Conservation (phyloP, 2,888 invertebrate species). For the Platycheirus rosarum region DNA sequence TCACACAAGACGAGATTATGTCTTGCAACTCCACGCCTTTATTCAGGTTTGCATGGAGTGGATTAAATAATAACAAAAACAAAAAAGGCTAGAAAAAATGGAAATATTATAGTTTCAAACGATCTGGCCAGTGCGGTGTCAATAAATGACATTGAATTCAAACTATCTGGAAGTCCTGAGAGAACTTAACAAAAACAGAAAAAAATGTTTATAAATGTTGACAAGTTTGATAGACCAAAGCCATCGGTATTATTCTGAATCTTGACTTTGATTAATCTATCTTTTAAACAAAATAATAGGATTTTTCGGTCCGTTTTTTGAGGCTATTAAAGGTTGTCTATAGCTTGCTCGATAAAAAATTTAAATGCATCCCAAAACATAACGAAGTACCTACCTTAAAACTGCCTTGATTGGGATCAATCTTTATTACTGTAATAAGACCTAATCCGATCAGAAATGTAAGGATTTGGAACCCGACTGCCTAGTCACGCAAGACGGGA, state of each 20-base stretch:
- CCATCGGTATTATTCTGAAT: too few relatives aligned
- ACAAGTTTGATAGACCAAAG: too few relatives aligned
- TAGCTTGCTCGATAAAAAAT: too few relatives aligned
- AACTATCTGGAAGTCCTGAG: too few relatives aligned
- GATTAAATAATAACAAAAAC: neutral
- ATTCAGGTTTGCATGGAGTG: neutral
- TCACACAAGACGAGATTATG: neutral
- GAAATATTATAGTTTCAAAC: too few relatives aligned
- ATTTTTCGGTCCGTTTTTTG: neutral
- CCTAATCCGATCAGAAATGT: constrained; percentile 33
- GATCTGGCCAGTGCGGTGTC: too few relatives aligned
- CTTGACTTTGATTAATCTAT: too few relatives aligned
- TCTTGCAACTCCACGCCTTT: constrained; percentile 3
- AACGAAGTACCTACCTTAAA: neutral
- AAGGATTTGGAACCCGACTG: neutral
- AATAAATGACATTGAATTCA: too few relatives aligned
- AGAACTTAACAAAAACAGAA: too few relatives aligned
- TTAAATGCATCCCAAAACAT: constrained; percentile 3
- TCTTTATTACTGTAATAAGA: constrained; percentile 25
- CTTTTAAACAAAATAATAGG: too few relatives aligned
- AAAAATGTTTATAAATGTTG: too few relatives aligned
- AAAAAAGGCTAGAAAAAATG: too few relatives aligned
- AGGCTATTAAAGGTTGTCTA: neutral
- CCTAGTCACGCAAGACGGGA: neutral
- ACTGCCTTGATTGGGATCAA: constrained; percentile 24